Evolutionary conservation across 2,113 vertebrate species (phyloP), one percentile per base, ranked within the genome.

Genomic region (Pica pica): DNA sequence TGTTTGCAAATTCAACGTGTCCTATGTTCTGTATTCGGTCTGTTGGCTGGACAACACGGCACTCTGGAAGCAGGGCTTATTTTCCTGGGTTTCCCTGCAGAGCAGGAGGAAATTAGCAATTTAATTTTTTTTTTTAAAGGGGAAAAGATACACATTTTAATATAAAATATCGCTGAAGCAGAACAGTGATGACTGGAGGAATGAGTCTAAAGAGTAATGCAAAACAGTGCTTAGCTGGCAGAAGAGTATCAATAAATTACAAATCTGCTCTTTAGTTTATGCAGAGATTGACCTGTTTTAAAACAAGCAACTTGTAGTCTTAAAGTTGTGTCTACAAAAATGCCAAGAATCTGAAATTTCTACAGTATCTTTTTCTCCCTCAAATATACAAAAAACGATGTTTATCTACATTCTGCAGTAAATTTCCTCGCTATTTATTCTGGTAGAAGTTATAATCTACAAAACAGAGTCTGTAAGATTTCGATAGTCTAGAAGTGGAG

Each of bases 231-330:
- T 84, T 89, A 84, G 80, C 53, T 92, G 86, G 76, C 69, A 87
- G 46, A 94, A 81, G 37, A 6, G 0, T 83, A 81, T 65, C 90
- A 93, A 83, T 82, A 95, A 94, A 96, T 96, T 79, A 94, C n/a
- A 78, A 81, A 91, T 86, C 55, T 86, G 73, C 41, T 88, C 60
- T 68, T 87, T 68, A 77, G 59, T 86, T 89, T 92, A 80, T 74
- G 92, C 75, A 82, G 46, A 67, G 39, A 79, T 92, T 70, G 70
- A 57, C 39, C 92, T 85, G 63, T 57, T 95, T 89, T 87, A 94
- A 94, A 92, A 84, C 60, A 90, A 73, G 78, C 67, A 92, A 81
- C 60, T 81, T 31, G 76, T 49, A 81, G 68, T 65, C 53, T 83
- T 94, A 80, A 91, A 73, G 74, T 84, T 67, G 70, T 76, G 16